phyloP scores from a whole-genome alignment of 1,140 invertebrate species.

The Lordiphosa collinella region DNA sequence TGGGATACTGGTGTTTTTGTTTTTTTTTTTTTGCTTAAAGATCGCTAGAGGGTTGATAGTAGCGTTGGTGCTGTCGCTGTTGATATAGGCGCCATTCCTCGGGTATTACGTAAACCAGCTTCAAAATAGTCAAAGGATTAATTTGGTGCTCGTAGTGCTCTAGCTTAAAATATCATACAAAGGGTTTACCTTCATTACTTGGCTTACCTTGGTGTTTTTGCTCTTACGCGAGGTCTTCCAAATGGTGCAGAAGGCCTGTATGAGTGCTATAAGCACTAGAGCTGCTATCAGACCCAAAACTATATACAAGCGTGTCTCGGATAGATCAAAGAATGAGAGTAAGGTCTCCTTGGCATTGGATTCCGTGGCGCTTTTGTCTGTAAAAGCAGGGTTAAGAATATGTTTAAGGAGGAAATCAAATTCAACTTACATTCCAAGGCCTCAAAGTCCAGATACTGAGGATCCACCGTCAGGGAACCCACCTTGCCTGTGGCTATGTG shows the following conservation, averaged over 20 bases:
- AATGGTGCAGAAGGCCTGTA: conserved; percentile 92
- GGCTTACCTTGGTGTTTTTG: conserved; percentile 83
- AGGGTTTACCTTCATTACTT: background rate
- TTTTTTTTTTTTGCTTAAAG: conserved; percentile 43
- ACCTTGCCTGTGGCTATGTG: conserved; percentile 86
- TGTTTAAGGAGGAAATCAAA: background rate
- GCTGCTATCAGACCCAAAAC: conserved; percentile 90
- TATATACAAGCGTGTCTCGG: conserved; percentile 88
- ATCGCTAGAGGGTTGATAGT: conserved; percentile 79
- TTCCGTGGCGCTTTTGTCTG: conserved; percentile 58
- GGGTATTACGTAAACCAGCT: conserved; percentile 79
- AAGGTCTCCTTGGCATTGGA: conserved; percentile 63
- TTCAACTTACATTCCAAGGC: conserved; percentile 82
- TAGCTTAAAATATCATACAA: background rate
- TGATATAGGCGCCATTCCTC: conserved; percentile 79
- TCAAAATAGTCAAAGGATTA: conserved; percentile 40
- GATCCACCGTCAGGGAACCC: conserved; percentile 89
- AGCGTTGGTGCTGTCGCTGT: conserved; percentile 76
- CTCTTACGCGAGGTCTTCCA: conserved; percentile 85
- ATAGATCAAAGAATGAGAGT: conserved; percentile 82
- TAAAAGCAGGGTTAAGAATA: background rate
- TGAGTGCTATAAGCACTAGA: conserved; percentile 87
- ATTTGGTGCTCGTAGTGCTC: background rate
- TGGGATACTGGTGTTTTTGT: conserved; percentile 23
- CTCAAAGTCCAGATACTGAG: conserved; percentile 86